Percentiles rank a stretch among this genome's conserved stretches.
These are phyloP conservation scores for Megalops cyprinoides DNA, from an alignment of 2,797 vertebrate genomes.

Conservation along the genomic window DNA sequence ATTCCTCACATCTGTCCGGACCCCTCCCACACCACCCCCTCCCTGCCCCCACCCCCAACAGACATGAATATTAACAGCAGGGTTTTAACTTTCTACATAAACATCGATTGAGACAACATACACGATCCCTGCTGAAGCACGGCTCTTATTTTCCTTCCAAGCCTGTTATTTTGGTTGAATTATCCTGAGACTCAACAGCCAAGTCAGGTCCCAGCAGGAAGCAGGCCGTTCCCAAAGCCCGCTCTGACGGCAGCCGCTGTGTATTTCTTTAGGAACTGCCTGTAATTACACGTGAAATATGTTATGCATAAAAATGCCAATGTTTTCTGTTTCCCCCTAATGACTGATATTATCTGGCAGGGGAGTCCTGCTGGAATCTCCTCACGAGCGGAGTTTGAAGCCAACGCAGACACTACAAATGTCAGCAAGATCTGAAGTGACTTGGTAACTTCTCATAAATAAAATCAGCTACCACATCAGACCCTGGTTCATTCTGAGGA, in stretches of 20 bases:
- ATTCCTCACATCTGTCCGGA: not conserved
- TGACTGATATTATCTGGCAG: not conserved
- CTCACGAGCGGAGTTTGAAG: not conserved
- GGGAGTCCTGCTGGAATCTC: not conserved
- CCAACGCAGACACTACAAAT: not conserved
- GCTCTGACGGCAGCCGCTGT: slow-evolving; percentile 5
- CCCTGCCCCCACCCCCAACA: not conserved
- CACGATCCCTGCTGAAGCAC: not conserved
- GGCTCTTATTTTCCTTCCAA: slow-evolving; percentile 7
- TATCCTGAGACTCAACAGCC: slow-evolving; percentile 41
- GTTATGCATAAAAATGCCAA: not conserved
- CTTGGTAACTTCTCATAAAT: slow-evolving; percentile 26
- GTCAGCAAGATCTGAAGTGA: slow-evolving; percentile 17
- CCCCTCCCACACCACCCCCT: not conserved
- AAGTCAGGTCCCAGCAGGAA: slow-evolving; percentile 45
- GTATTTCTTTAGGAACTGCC: not conserved
- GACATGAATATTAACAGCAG: slow-evolving; percentile 64
- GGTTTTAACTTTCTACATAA: slow-evolving; percentile 50
- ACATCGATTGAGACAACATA: slow-evolving; percentile 46
- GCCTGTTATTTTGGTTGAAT: slow-evolving; percentile 45
- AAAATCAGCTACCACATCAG: not conserved
- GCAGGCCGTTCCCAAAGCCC: slow-evolving; percentile 36
- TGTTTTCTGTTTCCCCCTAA: not conserved
- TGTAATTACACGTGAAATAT: slow-evolving; percentile 5
- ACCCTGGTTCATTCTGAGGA: not conserved